Conservation (phyloP, 2,113 vertebrate species). For the Eubucco bourcierii region DNA sequence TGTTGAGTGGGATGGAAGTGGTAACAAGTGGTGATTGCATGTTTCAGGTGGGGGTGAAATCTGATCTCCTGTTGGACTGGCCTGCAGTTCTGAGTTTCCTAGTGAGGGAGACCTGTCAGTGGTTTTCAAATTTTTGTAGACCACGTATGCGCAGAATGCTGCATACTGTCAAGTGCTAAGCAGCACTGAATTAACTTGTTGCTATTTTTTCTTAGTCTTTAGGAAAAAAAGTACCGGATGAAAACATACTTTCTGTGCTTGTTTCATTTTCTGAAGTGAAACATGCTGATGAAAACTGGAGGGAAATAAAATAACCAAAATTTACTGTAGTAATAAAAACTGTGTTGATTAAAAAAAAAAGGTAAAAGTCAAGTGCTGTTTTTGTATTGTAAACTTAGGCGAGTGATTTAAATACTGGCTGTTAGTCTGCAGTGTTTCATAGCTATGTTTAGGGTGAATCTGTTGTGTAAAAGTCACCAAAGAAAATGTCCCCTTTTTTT, state of each 20-base stretch:
- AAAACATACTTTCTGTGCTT: fast-evolving
- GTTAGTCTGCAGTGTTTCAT: neutral
- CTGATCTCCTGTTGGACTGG: neutral
- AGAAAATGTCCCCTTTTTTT: neutral
- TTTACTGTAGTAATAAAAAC: neutral
- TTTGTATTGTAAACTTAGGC: neutral
- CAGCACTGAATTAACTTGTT: fast-evolving
- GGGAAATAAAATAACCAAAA: neutral
- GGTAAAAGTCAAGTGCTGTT: neutral
- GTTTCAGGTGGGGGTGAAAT: neutral
- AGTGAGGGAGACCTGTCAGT: neutral
- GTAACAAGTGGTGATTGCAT: neutral
- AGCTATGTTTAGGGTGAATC: neutral
- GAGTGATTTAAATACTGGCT: neutral
- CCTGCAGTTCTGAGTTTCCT: neutral
- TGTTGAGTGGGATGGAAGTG: neutral
- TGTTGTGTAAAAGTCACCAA: neutral
- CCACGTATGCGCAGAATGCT: neutral
- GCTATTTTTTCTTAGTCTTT: neutral
- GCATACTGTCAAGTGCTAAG: neutral
- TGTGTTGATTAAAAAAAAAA: neutral
- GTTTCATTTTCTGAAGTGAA: neutral
- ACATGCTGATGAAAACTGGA: neutral
- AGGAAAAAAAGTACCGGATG: neutral
- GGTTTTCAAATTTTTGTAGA: neutral